These are phyloP conservation scores for Castor canadensis DNA, from an alignment of 2,113 vertebrate genomes.

Conservation along the genomic window DNA sequence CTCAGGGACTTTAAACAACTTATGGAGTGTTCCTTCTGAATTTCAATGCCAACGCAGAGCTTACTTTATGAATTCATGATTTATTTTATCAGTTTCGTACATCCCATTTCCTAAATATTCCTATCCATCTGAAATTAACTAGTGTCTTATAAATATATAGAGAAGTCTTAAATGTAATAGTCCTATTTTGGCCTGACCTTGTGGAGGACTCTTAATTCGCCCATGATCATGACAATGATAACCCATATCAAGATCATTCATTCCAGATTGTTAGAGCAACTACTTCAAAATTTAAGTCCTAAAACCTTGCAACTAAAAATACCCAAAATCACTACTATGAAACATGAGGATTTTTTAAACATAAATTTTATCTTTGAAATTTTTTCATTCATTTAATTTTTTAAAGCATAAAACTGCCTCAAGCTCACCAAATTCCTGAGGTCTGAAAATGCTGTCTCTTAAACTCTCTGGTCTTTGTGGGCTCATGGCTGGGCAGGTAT, in stretches of 20 bases:
- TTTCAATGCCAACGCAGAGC: background rate
- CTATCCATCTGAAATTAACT: background rate
- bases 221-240: background rate
- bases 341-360: background rate
- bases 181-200: background rate
- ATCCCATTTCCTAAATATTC: background rate
- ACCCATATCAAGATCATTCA: background rate
- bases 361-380: constrained; percentile 12
- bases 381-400: background rate
- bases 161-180: background rate
- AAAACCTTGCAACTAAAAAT: constrained; percentile 27
- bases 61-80: background rate
- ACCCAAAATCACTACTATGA: background rate
- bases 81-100: background rate
- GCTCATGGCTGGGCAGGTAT: too few species aligned
- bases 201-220: background rate
- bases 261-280: background rate
- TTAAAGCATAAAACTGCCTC: background rate
- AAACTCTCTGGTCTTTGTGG: background rate
- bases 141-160: background rate
- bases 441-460: background rate
- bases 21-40: background rate
- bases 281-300: background rate
- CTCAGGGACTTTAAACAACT: background rate
- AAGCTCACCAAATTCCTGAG: background rate